Conservation (phyloP, 35 echinoderm and acorn worm species). For the Apostichopus japonicus region DNA sequence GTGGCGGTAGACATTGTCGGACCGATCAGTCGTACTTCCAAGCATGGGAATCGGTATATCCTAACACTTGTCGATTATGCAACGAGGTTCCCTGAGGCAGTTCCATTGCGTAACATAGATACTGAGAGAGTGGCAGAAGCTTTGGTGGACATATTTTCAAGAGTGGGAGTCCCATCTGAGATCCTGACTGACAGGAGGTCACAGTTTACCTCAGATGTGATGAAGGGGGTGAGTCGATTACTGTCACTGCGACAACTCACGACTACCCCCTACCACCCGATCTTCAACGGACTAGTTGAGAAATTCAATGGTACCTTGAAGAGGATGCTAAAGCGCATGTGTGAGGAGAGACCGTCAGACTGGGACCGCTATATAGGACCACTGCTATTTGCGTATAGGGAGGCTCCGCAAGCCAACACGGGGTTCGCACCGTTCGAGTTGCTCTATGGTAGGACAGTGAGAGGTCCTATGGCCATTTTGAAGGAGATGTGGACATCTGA, state of each 20-base stretch:
- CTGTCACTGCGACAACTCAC: constrained; percentile 58
- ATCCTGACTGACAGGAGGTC: constrained; percentile 55
- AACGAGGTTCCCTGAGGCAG: too few relatives aligned
- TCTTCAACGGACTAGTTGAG: constrained; percentile 68
- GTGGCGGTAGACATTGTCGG: too few relatives aligned
- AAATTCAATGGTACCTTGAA: constrained; percentile 54
- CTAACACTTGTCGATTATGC: too few relatives aligned
- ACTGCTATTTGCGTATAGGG: constrained; percentile 68
- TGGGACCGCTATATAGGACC: constrained; percentile 63
- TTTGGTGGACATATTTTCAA: too few relatives aligned
- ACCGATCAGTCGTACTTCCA: too few relatives aligned
- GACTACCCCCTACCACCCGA: constrained; percentile 64
- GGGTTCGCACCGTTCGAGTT: constrained; percentile 70
- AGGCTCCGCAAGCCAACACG: constrained; percentile 55
- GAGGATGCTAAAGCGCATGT: too few relatives aligned
- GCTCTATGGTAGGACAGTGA: constrained; percentile 65
- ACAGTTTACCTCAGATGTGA: constrained; percentile 64
- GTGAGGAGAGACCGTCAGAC: too few relatives aligned
- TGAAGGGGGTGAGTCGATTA: constrained; percentile 64
- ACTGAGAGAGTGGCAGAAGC: too few relatives aligned
- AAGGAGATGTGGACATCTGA: constrained; percentile 60
- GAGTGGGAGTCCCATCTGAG: too few relatives aligned
- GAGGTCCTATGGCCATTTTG: too few relatives aligned
- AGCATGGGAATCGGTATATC: too few relatives aligned
- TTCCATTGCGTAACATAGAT: too few relatives aligned